These are phyloP conservation scores for Periophthalmodon schlosseri DNA, from an alignment of 2,113 vertebrate species.

Conservation along the genomic window DNA sequence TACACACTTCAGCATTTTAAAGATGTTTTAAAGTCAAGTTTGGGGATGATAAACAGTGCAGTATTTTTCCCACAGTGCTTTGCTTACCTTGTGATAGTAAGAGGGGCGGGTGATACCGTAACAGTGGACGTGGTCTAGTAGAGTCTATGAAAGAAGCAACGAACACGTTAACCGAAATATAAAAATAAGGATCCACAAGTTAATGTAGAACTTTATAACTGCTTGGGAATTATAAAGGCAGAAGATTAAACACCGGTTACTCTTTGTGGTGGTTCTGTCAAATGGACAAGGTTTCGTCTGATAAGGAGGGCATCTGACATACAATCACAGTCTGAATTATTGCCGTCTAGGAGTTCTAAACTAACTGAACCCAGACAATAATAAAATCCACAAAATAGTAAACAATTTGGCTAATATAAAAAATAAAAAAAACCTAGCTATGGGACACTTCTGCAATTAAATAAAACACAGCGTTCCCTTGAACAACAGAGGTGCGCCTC, in stretches of 20 bases:
- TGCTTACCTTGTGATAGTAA: not conserved
- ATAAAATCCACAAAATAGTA: constrained; percentile 13
- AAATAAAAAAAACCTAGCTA: constrained; percentile 54
- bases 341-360: not conserved
- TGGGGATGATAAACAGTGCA: not conserved
- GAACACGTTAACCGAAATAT: not conserved
- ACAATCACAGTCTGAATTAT: not conserved
- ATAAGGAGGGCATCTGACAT: not conserved
- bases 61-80: not conserved
- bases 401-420: constrained; percentile 34
- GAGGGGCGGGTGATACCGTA: not conserved
- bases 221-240: not conserved
- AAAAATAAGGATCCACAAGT: not conserved
- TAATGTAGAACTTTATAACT: not conserved
- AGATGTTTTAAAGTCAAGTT: not conserved
- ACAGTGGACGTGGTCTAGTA: not conserved
- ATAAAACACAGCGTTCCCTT: constrained; percentile 63
- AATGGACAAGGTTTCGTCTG: not conserved
- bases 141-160: not conserved
- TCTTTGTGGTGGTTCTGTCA: not conserved
- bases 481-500: constrained; percentile 76
- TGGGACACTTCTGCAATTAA: constrained; percentile 74
- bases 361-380: not conserved
- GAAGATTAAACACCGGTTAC: not conserved
- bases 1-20: not conserved